Conservation (phyloP, 2,797 vertebrate genomes). For the Semaprochilodus insignis region DNA sequence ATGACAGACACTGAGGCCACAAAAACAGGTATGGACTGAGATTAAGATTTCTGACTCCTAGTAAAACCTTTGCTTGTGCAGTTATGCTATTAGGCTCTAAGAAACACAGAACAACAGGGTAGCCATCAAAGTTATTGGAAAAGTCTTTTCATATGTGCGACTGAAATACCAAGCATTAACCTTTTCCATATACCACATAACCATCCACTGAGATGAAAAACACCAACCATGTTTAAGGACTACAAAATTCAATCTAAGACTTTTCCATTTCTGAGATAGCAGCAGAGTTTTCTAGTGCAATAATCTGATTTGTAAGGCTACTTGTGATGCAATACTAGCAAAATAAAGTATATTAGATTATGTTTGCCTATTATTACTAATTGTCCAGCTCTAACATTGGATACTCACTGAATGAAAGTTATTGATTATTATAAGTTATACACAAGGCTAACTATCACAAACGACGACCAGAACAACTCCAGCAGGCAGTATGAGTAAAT, state of each 20-base stretch:
- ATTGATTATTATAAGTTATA: background rate
- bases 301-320: too few species aligned
- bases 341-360: too few species aligned
- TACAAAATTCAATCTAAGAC: too few species aligned
- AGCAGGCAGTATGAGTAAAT: constrained; percentile 59
- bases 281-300: too few species aligned
- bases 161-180: background rate
- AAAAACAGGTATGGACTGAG: background rate
- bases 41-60: constrained; percentile 34
- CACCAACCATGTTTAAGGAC: background rate
- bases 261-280: too few species aligned
- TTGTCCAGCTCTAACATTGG: background rate
- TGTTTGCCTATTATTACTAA: too few species aligned
- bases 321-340: too few species aligned
- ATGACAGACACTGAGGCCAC: background rate
- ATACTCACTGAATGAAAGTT: background rate
- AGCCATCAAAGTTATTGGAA: background rate
- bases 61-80: constrained; percentile 22
- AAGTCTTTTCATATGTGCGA: background rate
- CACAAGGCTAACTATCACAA: constrained; percentile 29
- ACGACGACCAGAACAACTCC: background rate
- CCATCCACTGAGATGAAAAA: background rate
- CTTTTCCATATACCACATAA: background rate
- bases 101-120: constrained; percentile 2
- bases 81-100: constrained; percentile 27